Evolutionary conservation across 2,113 vertebrate genomes (phyloP).

Genomic region (Neoarius graeffei): DNA sequence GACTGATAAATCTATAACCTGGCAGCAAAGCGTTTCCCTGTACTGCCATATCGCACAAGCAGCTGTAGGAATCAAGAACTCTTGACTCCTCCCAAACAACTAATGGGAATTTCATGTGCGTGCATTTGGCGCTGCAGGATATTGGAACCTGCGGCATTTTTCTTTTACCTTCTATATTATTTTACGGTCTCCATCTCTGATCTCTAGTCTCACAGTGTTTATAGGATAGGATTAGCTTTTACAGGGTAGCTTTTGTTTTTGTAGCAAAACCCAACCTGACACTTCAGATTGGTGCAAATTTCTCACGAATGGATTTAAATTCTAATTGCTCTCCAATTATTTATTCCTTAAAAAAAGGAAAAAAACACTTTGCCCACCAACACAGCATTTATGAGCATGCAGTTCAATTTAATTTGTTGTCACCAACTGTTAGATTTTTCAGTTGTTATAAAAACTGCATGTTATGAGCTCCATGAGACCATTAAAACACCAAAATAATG

Average conservation of each 20-base stretch:
- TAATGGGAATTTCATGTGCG: slow-evolving; percentile 56
- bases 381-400: slow-evolving; percentile 38
- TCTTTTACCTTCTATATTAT: slow-evolving; percentile 28
- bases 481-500: slow-evolving; percentile 35
- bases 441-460: slow-evolving; percentile 31
- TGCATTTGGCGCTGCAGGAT: slow-evolving; percentile 23
- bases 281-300: background rate
- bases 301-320: background rate
- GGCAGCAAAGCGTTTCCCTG: slow-evolving; percentile 16
- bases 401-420: slow-evolving; percentile 38
- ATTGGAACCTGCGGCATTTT: slow-evolving; percentile 16
- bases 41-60: slow-evolving; percentile 42
- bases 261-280: background rate
- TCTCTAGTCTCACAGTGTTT: slow-evolving; percentile 16
- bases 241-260: background rate
- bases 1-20: slow-evolving; percentile 50
- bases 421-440: slow-evolving; percentile 18
- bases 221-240: background rate
- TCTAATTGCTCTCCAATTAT: background rate
- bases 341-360: background rate
- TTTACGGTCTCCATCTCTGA: slow-evolving; percentile 28
- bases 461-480: slow-evolving; percentile 44
- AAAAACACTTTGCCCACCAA: background rate
- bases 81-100: slow-evolving; percentile 32
- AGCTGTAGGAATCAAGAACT: slow-evolving; percentile 28